Evolutionary conservation across 1,140 invertebrate genomes (phyloP).

Genomic region (Lasioglossum baleicum): DNA sequence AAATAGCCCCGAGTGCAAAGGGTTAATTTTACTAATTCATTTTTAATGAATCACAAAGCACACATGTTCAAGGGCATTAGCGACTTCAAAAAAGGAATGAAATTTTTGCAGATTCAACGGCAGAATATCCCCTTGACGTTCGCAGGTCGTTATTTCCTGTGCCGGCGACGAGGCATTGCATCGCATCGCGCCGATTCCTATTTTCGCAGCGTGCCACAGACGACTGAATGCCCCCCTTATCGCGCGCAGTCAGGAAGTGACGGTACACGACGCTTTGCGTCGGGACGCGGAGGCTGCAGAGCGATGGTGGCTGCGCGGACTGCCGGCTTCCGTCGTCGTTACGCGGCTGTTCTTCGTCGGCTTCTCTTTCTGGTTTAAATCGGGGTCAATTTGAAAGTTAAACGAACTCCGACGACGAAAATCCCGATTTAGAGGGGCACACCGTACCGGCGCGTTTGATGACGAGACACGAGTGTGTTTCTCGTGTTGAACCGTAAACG

Average conservation of each 20-base stretch:
- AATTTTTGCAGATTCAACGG: too few species aligned
- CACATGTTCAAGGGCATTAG: too few species aligned
- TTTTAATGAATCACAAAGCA: too few species aligned
- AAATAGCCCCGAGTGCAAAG: too few species aligned
- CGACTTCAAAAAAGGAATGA: too few species aligned
- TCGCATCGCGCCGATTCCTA: slow-evolving; percentile 4
- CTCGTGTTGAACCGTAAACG: slow-evolving; percentile 18
- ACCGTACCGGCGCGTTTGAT: slow-evolving; percentile 48
- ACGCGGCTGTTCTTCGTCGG: slow-evolving; percentile 22
- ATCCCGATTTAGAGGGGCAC: slow-evolving; percentile 55
- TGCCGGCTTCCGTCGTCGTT: background rate
- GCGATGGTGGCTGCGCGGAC: too few species aligned
- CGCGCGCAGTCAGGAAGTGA: background rate
- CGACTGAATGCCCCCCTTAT: background rate
- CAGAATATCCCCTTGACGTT: too few species aligned
- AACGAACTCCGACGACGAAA: slow-evolving; percentile 58
- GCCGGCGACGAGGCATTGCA: too few species aligned
- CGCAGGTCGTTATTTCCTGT: too few species aligned
- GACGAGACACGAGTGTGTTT: slow-evolving; percentile 19
- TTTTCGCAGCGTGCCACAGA: slow-evolving; percentile 13
- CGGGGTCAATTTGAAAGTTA: slow-evolving; percentile 66
- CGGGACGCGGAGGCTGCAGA: too few species aligned
- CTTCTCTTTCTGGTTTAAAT: slow-evolving; percentile 60
- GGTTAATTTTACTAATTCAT: too few species aligned
- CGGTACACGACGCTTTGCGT: too few species aligned